Percentiles rank a stretch among this genome's conserved stretches.
Evolutionary conservation across 2,797 vertebrate genomes (phyloP).

Genomic region (Oreochromis grahami): DNA sequence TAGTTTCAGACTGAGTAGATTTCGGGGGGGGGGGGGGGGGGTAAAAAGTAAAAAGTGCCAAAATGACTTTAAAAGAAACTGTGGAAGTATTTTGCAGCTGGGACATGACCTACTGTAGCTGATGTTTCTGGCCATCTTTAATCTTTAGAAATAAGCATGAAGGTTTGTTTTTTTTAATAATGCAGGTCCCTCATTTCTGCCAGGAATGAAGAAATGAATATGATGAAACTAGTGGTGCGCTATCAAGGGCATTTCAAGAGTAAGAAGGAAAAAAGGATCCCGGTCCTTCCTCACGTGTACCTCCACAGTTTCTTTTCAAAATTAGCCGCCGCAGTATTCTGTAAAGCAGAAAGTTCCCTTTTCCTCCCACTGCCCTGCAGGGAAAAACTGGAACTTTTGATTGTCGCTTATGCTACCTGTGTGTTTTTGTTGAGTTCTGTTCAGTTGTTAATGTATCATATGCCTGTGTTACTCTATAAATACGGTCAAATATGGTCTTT

Average conservation of each 20-base stretch:
- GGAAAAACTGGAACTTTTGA: slow-evolving; percentile 10
- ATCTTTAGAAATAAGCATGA: background rate
- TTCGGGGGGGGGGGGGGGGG: rapidly evolving
- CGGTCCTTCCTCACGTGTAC: background rate
- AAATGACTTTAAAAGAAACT: slow-evolving; percentile 53
- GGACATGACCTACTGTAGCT: background rate
- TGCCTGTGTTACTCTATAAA: slow-evolving; percentile 32
- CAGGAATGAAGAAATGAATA: background rate
- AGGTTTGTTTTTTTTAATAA: background rate
- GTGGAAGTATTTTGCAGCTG: slow-evolving; percentile 31
- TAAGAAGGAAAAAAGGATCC: background rate
- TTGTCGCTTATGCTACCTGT: slow-evolving; percentile 23
- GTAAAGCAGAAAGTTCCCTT: slow-evolving; percentile 43
- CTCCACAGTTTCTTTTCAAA: slow-evolving; percentile 62
- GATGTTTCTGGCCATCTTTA: background rate
- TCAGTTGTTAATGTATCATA: slow-evolving; percentile 15
- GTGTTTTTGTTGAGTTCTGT: slow-evolving; percentile 45
- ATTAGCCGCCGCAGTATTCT: slow-evolving; percentile 69
- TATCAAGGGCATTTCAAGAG: background rate
- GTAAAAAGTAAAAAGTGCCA: slow-evolving; percentile 73
- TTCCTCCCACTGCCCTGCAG: slow-evolving; percentile 17
- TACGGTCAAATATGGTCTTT: background rate
- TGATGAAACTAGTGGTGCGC: background rate
- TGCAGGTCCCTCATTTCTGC: background rate
- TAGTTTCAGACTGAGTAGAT: slow-evolving; percentile 20